phyloP scores from a whole-genome alignment of 2,797 vertebrate species.

The Periophthalmus magnuspinnatus region DNA sequence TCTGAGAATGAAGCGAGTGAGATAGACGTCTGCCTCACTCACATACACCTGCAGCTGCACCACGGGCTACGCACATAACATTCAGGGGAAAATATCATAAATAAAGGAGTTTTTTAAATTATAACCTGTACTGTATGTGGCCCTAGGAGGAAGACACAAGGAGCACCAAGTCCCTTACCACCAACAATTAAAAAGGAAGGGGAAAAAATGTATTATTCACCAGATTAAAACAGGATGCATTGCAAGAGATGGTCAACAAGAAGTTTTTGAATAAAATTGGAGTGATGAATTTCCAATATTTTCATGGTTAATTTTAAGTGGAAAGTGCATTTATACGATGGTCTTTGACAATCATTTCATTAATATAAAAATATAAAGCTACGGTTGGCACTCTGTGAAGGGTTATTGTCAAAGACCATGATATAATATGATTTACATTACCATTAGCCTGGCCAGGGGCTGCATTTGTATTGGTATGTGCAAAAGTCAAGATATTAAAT shows the following conservation, averaged over 20 bases:
- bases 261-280: background rate
- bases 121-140: background rate
- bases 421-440: background rate
- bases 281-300: background rate
- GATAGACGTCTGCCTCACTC: slow-evolving; percentile 85
- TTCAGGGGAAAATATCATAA: background rate
- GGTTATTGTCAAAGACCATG: background rate
- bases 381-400: background rate
- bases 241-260: background rate
- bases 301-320: background rate
- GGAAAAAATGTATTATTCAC: background rate
- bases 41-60: slow-evolving; percentile 87
- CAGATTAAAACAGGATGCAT: background rate
- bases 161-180: slow-evolving; percentile 13
- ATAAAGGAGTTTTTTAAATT: too few relatives aligned
- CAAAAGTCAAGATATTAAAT: background rate
- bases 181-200: slow-evolving; percentile 6
- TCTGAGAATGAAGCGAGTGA: slow-evolving; percentile 89
- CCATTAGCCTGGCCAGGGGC: background rate
- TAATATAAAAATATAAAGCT: background rate
- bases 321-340: background rate
- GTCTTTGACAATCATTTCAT: background rate
- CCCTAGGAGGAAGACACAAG: background rate
- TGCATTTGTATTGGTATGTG: background rate
- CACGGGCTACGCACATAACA: slow-evolving; percentile 72